phyloP scores from a whole-genome alignment of 2,888 invertebrate genomes.

The Drosophila peninsularis region DNA sequence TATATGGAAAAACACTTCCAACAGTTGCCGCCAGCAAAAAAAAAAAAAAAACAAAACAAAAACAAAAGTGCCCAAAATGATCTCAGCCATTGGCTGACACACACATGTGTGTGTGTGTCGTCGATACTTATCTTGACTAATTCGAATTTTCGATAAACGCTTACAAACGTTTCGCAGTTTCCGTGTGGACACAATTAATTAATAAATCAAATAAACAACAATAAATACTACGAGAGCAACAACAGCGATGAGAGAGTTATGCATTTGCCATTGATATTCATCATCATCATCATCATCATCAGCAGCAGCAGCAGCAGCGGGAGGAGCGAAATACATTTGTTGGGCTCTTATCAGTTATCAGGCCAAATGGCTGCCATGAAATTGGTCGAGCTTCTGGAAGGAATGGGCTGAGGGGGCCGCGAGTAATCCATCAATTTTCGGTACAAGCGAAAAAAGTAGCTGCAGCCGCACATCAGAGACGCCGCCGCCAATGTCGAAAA shows the following conservation, averaged over 20 bases:
- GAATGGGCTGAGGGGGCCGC: constrained; percentile 21
- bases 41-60: not conserved
- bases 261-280: constrained; percentile 52
- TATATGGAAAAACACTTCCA: constrained; percentile 51
- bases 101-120: constrained; percentile 14
- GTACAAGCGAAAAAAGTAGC: constrained; percentile 66
- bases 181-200: constrained; percentile 72
- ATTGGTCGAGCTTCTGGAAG: constrained; percentile 24
- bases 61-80: constrained; percentile 57
- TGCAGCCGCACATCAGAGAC: constrained; percentile 74
- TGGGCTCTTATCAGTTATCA: constrained; percentile 48
- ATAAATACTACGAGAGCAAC: constrained; percentile 9
- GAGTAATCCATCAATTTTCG: constrained; percentile 78
- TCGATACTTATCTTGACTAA: constrained; percentile 52
- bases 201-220: constrained; percentile 73
- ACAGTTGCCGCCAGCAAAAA: constrained; percentile 58
- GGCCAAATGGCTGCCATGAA: constrained; percentile 53
- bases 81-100: constrained; percentile 56
- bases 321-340: constrained; percentile 31
- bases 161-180: constrained; percentile 61
- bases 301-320: constrained; percentile 31
- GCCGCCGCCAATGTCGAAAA: constrained; percentile 80
- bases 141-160: constrained; percentile 44
- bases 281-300: constrained; percentile 49
- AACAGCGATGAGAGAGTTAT: constrained; percentile 18